Base-by-base conservation (phyloP, 2,888 invertebrate species). In the Drosophila subquinaria region DNA sequence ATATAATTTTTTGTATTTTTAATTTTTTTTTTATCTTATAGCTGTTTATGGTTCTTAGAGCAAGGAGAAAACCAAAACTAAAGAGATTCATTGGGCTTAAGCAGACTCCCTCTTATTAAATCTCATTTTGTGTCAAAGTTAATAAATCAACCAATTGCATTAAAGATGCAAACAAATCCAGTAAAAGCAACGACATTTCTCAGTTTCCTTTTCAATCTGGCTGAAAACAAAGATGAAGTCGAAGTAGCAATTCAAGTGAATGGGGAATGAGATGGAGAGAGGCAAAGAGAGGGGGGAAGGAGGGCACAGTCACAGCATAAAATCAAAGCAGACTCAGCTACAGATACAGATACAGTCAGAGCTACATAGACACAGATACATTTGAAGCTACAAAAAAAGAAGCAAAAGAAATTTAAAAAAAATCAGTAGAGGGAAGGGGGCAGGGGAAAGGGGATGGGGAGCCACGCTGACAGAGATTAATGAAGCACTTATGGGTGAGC, bases 401-500 rank as follows among this genome's bases (percentile, higher is more conserved):
- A 60, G 40, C 43, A 71, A 73, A 73, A 82, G 68, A 82, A 74
- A 74, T 69, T n/a, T 6, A 38, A 38, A 38, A 38, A 30, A 30
- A 63, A 81, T 68, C 69, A 70, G 61, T n/a, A 35, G 15, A 5
- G 45, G 52, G 30, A 11, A 30, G 30, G 42, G 38, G 38, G 38
- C 23, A 13, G 6, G 9, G 20, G 27, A 23, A 23, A 27, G 4
- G 33, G 13, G 27, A 11, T 13, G 40, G 35, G 50, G 56, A 38
- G 60, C 48, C 61, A 52, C 70, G 76, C 83, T 86, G 89, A 90
- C 90, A 90, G 89, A 86, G 86, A 90, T 86, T 90, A 86, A 86
- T 86, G 90, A 90, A 86, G 89, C 87, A 86, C 89, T 90, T 87
- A 86, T 86, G 86, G 89, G 81, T 76, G 88, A 86, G 70, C 47